Evolutionary conservation across 1,140 invertebrate species (phyloP), one percentile per base, ranked within the genome.

Genomic region (Eupeodes corollae): DNA sequence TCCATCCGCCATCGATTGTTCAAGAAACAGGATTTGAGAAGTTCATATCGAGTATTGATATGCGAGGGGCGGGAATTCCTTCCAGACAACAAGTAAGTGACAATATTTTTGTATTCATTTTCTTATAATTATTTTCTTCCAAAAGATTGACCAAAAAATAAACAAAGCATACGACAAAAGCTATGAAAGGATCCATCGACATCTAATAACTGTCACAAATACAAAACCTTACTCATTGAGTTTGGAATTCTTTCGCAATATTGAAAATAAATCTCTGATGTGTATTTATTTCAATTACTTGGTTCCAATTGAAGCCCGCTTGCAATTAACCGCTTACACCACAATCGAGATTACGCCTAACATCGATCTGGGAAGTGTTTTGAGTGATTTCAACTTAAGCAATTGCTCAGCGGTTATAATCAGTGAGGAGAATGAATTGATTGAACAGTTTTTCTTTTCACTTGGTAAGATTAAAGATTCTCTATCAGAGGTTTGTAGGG

Each of bases 281-380:
- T 45, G 38, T 16, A 42, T 50, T 18, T 50, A 47, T 39, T 30
- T 45, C 15, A 50, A 47, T 14, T 47, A 45, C 26, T 6, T 43
- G 18, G n/a, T 15, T 2, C 10, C 12, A 41, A 5, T 16, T 41
- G 16, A 41, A 21, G 11, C 16, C 12, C 12, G 10, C 11, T 18
- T 41, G 5, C 10, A 41, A 14, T 14, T 14, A 5, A 21, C 19
- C 2, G 10, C 16, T 14, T 41, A 41, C n/a, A 41, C 13, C 10
- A 15, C 39, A 15, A 3, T 41, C 5, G 13, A 11, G 18, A 31
- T 18, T 38, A 37, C 30, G 11, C 19, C 1, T 19, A 42, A 12
- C 1, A 8, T 6, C 6, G 38, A 32, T 13, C 15, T 43, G 11
- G 13, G 9, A 15, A 42, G 31, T 30, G 18, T 21, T 30, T 16